phyloP scores from a whole-genome alignment of 2,113 vertebrate species.

The Passer domesticus region DNA sequence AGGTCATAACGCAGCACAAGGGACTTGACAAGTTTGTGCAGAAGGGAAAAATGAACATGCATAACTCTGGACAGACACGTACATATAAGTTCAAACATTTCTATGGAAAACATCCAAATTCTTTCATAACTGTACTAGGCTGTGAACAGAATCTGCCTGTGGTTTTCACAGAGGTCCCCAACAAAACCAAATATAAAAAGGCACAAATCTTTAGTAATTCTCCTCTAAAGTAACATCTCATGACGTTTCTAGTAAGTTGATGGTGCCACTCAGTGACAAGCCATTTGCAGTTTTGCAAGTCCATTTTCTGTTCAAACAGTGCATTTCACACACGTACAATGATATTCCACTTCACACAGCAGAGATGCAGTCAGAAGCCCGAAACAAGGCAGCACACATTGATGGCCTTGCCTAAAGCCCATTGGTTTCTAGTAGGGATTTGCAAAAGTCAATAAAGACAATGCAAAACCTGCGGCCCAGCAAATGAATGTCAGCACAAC shows the following conservation, averaged over 20 bases:
- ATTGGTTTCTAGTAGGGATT: constrained; percentile 17
- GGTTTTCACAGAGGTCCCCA: not conserved
- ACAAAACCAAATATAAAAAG: not conserved
- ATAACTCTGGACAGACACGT: not conserved
- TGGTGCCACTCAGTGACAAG: not conserved
- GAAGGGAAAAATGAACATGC: not conserved
- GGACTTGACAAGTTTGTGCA: not conserved
- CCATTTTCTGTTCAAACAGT: constrained; percentile 26
- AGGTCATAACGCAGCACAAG: not conserved
- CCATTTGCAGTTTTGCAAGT: not conserved
- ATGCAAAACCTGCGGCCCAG: constrained; percentile 14
- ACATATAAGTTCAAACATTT: not conserved
- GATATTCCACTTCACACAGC: constrained; percentile 31
- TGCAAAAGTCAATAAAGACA: constrained; percentile 9
- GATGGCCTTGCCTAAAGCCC: constrained; percentile 35
- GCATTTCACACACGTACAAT: not conserved
- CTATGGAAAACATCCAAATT: not conserved
- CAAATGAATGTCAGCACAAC: constrained; percentile 39
- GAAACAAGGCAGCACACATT: not conserved
- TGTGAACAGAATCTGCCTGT: not conserved
- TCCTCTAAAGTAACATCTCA: not conserved
- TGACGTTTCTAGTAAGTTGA: constrained; percentile 38
- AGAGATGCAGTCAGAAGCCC: constrained; percentile 27
- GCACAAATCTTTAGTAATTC: not conserved
- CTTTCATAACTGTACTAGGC: not conserved